phyloP scores from a whole-genome alignment of 53 echinoderm and acorn worm species.

The Pentamera pediparva region DNA sequence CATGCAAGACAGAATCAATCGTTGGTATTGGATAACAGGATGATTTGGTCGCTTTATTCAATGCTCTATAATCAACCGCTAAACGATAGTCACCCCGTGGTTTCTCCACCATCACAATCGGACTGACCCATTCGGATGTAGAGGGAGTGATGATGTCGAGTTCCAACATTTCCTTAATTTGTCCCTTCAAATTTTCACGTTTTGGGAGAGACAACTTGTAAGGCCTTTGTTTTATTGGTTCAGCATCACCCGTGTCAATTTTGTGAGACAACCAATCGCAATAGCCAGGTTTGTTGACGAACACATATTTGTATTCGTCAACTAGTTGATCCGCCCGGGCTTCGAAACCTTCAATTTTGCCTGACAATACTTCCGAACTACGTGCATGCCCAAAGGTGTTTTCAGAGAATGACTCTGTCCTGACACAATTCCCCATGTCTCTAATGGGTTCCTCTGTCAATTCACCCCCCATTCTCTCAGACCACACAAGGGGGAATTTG shows the following conservation, averaged over 20 bases:
- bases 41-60: conserved; percentile 2
- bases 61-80: neutral
- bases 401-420: neutral
- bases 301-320: too few relatives aligned
- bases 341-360: too few relatives aligned
- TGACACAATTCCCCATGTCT: neutral
- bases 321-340: too few relatives aligned
- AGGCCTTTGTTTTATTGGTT: neutral
- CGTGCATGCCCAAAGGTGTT: neutral
- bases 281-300: too few relatives aligned
- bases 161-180: conserved; percentile 19
- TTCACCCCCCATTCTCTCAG: too few relatives aligned
- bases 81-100: neutral
- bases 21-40: conserved; percentile 23
- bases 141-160: neutral
- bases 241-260: conserved; percentile 17
- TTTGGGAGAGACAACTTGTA: conserved; percentile 14
- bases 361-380: too few relatives aligned
- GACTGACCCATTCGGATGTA: neutral
- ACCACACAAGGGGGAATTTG: too few relatives aligned
- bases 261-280: too few relatives aligned
- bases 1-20: conserved; percentile 3
- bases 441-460: too few relatives aligned
- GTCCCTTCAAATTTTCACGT: conserved; percentile 4
- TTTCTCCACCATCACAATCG: neutral